These are phyloP conservation scores for Rattus rattus DNA, from an alignment of 2,113 vertebrate genomes.

Conservation along the genomic window DNA sequence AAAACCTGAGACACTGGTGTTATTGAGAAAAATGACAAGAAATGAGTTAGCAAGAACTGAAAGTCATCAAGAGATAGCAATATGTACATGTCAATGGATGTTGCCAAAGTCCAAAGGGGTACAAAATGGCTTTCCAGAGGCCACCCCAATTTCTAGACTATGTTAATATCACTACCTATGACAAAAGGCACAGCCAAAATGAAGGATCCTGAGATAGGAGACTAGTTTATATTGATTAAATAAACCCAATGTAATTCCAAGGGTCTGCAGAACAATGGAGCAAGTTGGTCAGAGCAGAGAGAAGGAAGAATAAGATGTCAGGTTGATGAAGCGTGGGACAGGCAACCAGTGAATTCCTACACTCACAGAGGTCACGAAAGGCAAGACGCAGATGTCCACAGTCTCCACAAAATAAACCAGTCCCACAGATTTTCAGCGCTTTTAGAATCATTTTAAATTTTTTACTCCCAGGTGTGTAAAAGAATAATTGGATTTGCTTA, in stretches of 20 bases:
- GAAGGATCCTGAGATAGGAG: background rate
- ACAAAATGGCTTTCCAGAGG: background rate
- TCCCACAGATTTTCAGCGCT: background rate
- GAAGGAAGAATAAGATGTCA: background rate
- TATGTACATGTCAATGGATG: background rate
- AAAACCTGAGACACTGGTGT: background rate
- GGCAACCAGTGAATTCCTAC: background rate
- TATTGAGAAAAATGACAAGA: background rate
- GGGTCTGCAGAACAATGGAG: background rate
- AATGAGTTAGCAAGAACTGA: conserved; percentile 6
- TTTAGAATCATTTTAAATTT: background rate
- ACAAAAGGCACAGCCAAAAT: background rate
- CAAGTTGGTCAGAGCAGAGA: background rate
- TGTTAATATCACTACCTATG: background rate
- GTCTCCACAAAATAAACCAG: background rate
- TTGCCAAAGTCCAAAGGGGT: background rate
- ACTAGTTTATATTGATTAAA: background rate
- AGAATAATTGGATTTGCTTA: background rate
- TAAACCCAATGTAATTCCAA: background rate
- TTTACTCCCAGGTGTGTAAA: background rate
- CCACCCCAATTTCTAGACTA: background rate
- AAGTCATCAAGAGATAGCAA: background rate
- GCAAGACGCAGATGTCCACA: background rate
- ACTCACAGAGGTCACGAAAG: background rate
- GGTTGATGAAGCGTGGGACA: background rate